Conservation (phyloP, 2,113 vertebrate genomes). For the Vimba vimba region DNA sequence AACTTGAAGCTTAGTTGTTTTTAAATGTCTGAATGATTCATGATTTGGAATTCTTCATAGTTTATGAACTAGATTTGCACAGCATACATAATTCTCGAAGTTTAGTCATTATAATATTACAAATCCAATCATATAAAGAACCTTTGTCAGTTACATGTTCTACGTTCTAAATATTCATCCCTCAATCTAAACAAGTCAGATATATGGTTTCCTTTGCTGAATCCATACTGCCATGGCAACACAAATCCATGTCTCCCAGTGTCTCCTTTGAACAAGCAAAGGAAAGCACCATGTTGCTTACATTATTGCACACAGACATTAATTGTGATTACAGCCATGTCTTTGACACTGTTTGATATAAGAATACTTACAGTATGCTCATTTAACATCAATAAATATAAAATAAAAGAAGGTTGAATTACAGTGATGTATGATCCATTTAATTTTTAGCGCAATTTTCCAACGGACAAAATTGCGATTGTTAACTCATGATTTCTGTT, state of each 20-base stretch:
- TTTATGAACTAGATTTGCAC: neutral
- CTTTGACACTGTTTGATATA: neutral
- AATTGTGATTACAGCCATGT: neutral
- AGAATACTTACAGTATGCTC: neutral
- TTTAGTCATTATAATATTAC: neutral
- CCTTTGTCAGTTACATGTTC: neutral
- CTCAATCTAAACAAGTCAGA: constrained; percentile 16
- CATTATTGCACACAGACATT: neutral
- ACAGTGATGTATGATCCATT: neutral
- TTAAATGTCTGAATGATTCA: neutral
- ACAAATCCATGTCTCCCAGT: constrained; percentile 22
- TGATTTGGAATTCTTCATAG: neutral
- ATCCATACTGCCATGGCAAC: constrained; percentile 52
- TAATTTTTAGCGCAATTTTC: too few species aligned
- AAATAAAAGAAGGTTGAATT: neutral
- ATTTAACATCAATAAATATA: neutral
- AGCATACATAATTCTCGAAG: neutral
- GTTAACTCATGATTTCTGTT: too few species aligned
- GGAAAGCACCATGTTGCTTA: neutral
- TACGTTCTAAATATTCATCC: neutral
- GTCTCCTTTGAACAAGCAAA: constrained; percentile 27
- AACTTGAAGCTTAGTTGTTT: constrained; percentile 1
- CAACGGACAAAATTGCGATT: too few species aligned
- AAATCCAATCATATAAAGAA: neutral
- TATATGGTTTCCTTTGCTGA: constrained; percentile 1